Evolutionary conservation across 2,113 vertebrate species (phyloP).

Genomic region (Grallaria varia): DNA sequence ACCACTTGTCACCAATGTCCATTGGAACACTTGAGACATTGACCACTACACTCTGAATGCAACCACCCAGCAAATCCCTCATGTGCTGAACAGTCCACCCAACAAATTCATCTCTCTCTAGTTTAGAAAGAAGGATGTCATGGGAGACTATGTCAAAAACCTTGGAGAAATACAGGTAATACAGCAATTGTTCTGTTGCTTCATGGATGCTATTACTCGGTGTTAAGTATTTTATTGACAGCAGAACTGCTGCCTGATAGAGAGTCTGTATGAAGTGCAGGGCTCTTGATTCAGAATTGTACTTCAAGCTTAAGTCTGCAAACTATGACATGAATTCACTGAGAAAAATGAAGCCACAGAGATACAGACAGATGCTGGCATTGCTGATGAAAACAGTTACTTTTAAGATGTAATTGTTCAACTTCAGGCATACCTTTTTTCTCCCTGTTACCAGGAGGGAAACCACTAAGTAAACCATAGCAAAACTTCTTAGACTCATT

Average conservation of each 20-base stretch:
- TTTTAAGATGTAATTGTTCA: not conserved
- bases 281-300: not conserved
- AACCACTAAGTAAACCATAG: not conserved
- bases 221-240: not conserved
- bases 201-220: accelerated
- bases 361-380: not conserved
- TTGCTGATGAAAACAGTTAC: not conserved
- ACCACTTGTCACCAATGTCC: not conserved
- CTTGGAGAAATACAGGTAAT: not conserved
- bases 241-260: not conserved
- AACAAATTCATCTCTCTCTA: not conserved
- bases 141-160: not conserved
- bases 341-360: not conserved
- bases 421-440: not conserved
- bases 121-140: not conserved
- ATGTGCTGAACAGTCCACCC: accelerated
- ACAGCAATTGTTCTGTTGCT: not conserved
- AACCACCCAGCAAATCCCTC: not conserved
- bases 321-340: not conserved
- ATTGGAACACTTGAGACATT: accelerated
- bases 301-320: not conserved
- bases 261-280: not conserved
- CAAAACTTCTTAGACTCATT: not conserved
- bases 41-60: not conserved
- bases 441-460: not conserved